These are phyloP conservation scores for Taenaris catops DNA, from an alignment of 2,888 invertebrate genomes.

Conservation along the genomic window DNA sequence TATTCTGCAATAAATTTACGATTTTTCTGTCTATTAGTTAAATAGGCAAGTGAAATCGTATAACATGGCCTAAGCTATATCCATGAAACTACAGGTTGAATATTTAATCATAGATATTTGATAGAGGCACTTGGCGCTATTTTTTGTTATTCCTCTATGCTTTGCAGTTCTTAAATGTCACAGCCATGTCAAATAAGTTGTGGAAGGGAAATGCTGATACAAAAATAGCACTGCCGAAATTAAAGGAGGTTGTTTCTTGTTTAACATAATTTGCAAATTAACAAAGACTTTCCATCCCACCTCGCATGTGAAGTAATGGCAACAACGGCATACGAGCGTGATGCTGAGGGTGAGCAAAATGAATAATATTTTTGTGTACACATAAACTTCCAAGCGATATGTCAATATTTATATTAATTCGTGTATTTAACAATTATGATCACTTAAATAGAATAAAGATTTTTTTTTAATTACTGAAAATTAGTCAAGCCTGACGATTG, in stretches of 20 bases:
- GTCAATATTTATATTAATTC: conserved; percentile 18
- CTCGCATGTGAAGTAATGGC: conserved; percentile 44
- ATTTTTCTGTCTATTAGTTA: no score
- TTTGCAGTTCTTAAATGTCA: no score
- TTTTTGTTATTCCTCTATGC: no score
- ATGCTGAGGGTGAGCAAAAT: conserved; percentile 58
- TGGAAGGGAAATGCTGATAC: conserved; percentile 20
- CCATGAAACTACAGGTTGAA: no score
- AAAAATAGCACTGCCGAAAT: conserved; percentile 23
- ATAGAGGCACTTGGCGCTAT: no score
- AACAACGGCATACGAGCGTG: conserved; percentile 61
- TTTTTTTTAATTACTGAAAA: background rate
- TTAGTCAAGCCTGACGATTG: background rate
- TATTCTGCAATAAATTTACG: no score
- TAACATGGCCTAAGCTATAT: no score
- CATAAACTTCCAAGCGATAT: conserved; percentile 14
- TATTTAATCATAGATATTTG: no score
- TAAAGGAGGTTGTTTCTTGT: conserved; percentile 19
- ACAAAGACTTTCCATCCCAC: background rate
- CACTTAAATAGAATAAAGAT: background rate
- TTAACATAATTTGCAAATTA: conserved; percentile 12
- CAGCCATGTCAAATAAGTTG: conserved; percentile 13
- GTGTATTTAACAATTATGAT: background rate
- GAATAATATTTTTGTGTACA: conserved; percentile 12
- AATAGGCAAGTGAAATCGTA: no score